Percentiles rank a stretch among this genome's conserved stretches.
These are phyloP conservation scores for Zoanthus gigantus DNA, from an alignment of 92 coral and sea anemone genomes.

Conservation along the genomic window DNA sequence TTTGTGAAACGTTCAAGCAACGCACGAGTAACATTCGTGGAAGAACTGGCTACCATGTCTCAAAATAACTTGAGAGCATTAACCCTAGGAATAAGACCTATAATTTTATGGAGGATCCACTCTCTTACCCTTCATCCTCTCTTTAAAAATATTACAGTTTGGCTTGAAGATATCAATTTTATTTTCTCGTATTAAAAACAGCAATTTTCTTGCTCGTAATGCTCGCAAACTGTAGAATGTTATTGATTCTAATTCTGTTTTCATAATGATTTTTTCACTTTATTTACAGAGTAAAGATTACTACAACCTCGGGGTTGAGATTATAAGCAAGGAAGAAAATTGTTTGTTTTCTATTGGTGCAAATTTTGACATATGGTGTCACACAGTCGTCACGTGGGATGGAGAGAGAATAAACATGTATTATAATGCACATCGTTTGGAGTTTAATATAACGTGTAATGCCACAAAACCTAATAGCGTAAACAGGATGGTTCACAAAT, in stretches of 20 bases:
- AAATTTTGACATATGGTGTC: not conserved
- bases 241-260: not conserved
- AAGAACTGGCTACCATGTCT: too few relatives aligned
- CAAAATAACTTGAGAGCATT: too few relatives aligned
- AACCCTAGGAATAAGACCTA: too few relatives aligned
- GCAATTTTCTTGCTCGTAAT: too few relatives aligned
- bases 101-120: too few relatives aligned
- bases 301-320: not conserved
- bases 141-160: too few relatives aligned
- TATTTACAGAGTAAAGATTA: not conserved
- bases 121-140: too few relatives aligned
- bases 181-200: too few relatives aligned
- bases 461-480: not conserved
- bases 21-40: too few relatives aligned
- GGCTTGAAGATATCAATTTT: too few relatives aligned
- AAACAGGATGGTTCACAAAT: not conserved
- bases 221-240: too few relatives aligned
- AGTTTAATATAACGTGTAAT: not conserved
- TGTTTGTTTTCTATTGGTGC: not conserved
- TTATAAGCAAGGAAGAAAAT: not conserved
- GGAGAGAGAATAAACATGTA: not conserved
- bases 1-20: too few relatives aligned
- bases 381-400: conserved; percentile 30
- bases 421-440: not conserved
- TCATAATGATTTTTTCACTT: not conserved